phyloP scores from a whole-genome alignment of 2,888 invertebrate genomes.

The Drosophila robusta region DNA sequence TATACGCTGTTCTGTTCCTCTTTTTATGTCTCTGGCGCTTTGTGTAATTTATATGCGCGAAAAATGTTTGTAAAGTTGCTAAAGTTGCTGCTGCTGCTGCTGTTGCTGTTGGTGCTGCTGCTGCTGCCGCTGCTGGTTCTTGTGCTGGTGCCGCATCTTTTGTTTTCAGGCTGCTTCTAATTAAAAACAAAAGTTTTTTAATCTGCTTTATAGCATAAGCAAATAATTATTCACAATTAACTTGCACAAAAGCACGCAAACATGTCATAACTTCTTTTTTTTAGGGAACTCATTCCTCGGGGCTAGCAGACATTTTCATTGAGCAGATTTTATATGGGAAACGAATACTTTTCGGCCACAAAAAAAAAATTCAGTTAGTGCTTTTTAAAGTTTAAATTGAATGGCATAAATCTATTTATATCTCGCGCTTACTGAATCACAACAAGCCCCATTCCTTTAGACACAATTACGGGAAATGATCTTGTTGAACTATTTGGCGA shows the following conservation, averaged over 20 bases:
- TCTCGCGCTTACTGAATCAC: no score
- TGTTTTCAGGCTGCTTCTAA: constrained; percentile 69
- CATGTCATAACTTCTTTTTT: constrained; percentile 43
- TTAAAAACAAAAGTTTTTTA: constrained; percentile 80
- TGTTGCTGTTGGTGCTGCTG: neutral
- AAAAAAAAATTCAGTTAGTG: neutral
- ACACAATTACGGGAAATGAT: no score
- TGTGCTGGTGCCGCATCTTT: constrained; percentile 57
- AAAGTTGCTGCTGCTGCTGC: constrained; percentile 48
- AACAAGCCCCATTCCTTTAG: no score
- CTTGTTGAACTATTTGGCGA: neutral
- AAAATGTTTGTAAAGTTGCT: constrained; percentile 67
- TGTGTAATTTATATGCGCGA: constrained; percentile 72
- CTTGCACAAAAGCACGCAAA: constrained; percentile 53
- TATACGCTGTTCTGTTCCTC: constrained; percentile 27
- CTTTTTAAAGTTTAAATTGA: no score
- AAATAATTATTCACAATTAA: constrained; percentile 76
- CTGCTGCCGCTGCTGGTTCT: constrained; percentile 9
- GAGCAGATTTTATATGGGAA: neutral
- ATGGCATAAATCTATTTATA: no score
- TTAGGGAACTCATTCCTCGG: constrained; percentile 5
- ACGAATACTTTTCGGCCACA: no score
- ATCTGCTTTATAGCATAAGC: constrained; percentile 77
- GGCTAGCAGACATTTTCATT: constrained; percentile 15
- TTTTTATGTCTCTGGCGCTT: constrained; percentile 46